phyloP scores from a whole-genome alignment of 1,140 invertebrate genomes.

The Solenopsis fugax region DNA sequence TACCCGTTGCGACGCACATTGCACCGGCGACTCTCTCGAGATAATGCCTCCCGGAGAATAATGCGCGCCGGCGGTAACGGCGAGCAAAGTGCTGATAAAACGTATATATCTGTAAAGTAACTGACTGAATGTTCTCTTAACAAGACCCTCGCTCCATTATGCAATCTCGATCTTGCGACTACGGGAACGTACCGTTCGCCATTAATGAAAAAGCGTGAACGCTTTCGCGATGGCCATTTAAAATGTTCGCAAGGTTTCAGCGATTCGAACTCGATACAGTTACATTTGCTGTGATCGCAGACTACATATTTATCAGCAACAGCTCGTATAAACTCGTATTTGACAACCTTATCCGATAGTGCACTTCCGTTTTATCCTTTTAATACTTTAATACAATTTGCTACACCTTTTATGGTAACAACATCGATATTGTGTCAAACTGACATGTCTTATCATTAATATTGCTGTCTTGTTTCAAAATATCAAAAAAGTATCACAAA shows the following conservation, averaged over 20 bases:
- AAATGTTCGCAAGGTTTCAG: slow-evolving; percentile 19
- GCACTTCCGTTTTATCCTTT: neutral
- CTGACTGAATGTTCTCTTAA: slow-evolving; percentile 38
- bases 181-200: slow-evolving; percentile 13
- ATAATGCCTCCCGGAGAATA: slow-evolving; percentile 40
- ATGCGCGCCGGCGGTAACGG: slow-evolving; percentile 48
- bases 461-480: neutral
- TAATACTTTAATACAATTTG: slow-evolving; percentile 8
- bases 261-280: neutral
- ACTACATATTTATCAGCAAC: slow-evolving; percentile 35
- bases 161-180: slow-evolving; percentile 23
- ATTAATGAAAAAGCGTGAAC: slow-evolving; percentile 56
- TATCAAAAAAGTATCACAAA: no score
- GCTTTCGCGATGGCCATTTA: slow-evolving; percentile 34
- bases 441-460: neutral
- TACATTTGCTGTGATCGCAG: neutral
- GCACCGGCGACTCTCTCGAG: slow-evolving; percentile 30
- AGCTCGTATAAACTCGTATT: slow-evolving; percentile 19
- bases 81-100: slow-evolving; percentile 61
- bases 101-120: slow-evolving; percentile 51
- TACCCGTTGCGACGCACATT: neutral
- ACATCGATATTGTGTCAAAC: neutral
- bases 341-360: slow-evolving; percentile 15
- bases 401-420: neutral
- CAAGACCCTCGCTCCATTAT: slow-evolving; percentile 28